These are phyloP conservation scores for Dipodomys merriami DNA, from an alignment of 2,113 vertebrate genomes.

Conservation along the genomic window DNA sequence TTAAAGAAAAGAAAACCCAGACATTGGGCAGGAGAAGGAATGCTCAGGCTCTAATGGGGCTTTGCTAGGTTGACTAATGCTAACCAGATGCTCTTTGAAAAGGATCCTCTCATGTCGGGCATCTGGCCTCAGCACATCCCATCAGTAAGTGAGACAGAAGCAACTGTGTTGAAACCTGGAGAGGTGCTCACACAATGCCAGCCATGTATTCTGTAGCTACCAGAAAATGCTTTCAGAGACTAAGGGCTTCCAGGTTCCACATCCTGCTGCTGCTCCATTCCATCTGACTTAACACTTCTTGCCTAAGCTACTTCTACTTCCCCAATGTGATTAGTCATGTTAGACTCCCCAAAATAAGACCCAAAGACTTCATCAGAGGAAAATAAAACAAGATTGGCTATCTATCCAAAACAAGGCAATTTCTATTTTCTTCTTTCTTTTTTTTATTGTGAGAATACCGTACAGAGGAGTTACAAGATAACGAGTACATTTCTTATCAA, in stretches of 20 bases:
- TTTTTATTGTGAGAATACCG: no score
- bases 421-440: background rate
- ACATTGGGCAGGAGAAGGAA: background rate
- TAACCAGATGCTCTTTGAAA: slow-evolving; percentile 80
- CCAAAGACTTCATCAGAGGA: background rate
- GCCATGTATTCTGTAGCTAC: slow-evolving; percentile 34
- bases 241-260: background rate
- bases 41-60: slow-evolving; percentile 38
- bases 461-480: no score
- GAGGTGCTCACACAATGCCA: slow-evolving; percentile 68
- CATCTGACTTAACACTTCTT: background rate
- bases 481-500: no score
- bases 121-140: slow-evolving; percentile 72
- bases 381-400: slow-evolving; percentile 7
- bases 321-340: background rate
- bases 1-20: slow-evolving; percentile 54
- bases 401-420: background rate
- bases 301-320: background rate
- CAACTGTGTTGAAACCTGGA: slow-evolving; percentile 79
- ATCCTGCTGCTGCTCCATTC: background rate
- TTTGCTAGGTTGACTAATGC: slow-evolving; percentile 76
- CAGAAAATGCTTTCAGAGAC: background rate
- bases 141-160: slow-evolving; percentile 71
- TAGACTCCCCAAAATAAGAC: background rate
- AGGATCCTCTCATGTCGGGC: slow-evolving; percentile 74